Evolutionary conservation across 2,888 invertebrate species (phyloP), one percentile per base, ranked within the genome.

Genomic region (Hipparchia sbordonii): DNA sequence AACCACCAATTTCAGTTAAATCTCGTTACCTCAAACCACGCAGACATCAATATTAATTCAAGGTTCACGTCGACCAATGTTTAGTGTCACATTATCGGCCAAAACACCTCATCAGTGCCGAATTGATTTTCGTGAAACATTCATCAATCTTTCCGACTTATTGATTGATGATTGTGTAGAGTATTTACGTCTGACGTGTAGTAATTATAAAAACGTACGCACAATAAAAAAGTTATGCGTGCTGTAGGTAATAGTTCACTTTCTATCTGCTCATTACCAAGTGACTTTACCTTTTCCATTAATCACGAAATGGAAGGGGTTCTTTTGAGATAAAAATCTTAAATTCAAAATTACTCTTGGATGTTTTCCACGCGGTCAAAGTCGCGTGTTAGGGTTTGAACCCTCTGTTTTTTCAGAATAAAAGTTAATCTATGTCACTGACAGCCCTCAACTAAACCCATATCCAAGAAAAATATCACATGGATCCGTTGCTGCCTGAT

Each of bases 31-130:
- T 48, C 63, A 48, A 67, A 68, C 69, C 71, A 74, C 75, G 67
- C 74, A 73, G 71, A 70, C 73, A 77, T 77, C 76, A 74, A 78
- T 48, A 48, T 4, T 39, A 39, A 39, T 77, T 78, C 77, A 74
- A 76, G 72, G 69, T 78, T 75, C 76, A 76, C 79, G 78, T 87
- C 81, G 82, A 80, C 83, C 79, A 61, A 82, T 87, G 87, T 87
- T 93, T 92, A 93, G 85, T 88, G 93, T 93, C 92, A 92, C 88
- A 93, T 93, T 93, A 92, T 83, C 83, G 83, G 77, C 84, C 84
- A 86, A 89, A 90, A 89, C 86, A 89, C 86, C 87, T 89, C 90
- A 91, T 90, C 89, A 86, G 81, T 79, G 83, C 83, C 78, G 87
- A 89, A 92, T 91, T 91, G 90, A 89, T 91, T 93, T 88, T 86